Conservation (phyloP, 1,140 invertebrate species). For the Capitella teleta region DNA sequence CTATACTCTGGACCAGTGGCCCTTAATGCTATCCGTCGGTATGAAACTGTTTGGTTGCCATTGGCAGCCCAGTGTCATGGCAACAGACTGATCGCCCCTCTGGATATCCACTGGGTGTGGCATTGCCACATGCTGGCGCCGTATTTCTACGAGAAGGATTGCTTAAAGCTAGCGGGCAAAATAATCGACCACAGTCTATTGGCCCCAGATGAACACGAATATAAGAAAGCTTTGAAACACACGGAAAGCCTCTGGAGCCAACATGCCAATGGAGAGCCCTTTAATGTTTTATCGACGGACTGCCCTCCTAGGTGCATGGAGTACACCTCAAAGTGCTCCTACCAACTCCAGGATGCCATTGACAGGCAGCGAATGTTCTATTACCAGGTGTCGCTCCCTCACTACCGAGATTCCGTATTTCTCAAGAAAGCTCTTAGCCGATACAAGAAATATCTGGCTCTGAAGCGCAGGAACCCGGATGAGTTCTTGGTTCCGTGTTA, state of each 20-base stretch:
- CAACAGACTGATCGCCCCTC: conserved; percentile 32
- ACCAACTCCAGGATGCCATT: conserved; percentile 38
- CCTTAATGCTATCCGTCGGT: conserved; percentile 38
- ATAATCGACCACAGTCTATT: conserved; percentile 38
- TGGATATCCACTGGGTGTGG: conserved; percentile 48
- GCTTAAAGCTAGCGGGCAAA: conserved; percentile 27
- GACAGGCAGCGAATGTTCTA: conserved; percentile 37
- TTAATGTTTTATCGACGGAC: not conserved
- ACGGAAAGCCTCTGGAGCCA: conserved; percentile 12
- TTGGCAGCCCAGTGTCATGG: conserved; percentile 29
- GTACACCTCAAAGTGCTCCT: conserved; percentile 20
- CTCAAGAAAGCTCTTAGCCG: conserved; percentile 35
- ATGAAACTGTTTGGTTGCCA: conserved; percentile 43
- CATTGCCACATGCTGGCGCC: conserved; percentile 44
- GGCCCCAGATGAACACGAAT: not conserved
- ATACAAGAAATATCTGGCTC: conserved; percentile 43
- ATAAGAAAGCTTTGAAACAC: not conserved
- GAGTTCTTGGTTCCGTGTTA: conserved; percentile 46
- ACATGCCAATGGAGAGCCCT: conserved; percentile 9
- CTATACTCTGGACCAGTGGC: conserved; percentile 28
- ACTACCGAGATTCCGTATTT: conserved; percentile 41
- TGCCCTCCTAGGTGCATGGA: not conserved
- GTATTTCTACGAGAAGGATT: conserved; percentile 39
- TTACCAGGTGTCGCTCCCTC: conserved; percentile 45
- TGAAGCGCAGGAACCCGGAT: conserved; percentile 38